Percentiles rank a stretch among this genome's conserved stretches.
Conservation (phyloP, 2,888 invertebrate species). For the Drepanosiphum platanoidis region DNA sequence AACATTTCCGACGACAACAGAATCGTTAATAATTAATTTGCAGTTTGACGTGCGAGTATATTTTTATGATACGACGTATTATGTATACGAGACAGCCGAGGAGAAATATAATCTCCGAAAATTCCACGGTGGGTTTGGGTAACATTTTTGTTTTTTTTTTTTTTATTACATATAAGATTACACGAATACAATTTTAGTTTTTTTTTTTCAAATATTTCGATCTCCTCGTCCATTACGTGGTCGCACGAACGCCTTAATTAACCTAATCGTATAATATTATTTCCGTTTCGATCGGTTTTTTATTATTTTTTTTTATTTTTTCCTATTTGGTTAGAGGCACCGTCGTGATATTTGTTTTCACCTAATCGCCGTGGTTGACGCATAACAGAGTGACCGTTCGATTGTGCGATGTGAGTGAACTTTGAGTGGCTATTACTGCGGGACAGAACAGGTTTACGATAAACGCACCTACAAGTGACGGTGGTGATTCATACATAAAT, state of each 20-base stretch:
- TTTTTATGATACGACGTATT: too few species aligned
- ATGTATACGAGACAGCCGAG: too few species aligned
- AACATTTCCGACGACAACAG: background rate
- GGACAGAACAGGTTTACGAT: slow-evolving; percentile 37
- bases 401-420: slow-evolving; percentile 33
- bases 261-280: background rate
- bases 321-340: background rate
- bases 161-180: background rate
- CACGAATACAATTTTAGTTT: background rate
- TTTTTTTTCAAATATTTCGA: background rate
- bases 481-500: slow-evolving; percentile 22
- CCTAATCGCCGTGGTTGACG: slow-evolving; percentile 5
- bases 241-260: background rate
- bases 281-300: background rate
- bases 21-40: background rate
- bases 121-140: background rate
- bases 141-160: background rate
- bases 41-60: too few species aligned
- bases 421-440: slow-evolving; percentile 15
- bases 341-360: background rate
- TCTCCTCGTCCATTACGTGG: background rate
- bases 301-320: background rate
- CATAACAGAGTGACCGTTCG: background rate
- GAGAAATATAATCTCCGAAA: background rate
- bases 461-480: too few species aligned